Base-by-base conservation (phyloP, 2,113 vertebrate genomes). In the Piprites chloris region DNA sequence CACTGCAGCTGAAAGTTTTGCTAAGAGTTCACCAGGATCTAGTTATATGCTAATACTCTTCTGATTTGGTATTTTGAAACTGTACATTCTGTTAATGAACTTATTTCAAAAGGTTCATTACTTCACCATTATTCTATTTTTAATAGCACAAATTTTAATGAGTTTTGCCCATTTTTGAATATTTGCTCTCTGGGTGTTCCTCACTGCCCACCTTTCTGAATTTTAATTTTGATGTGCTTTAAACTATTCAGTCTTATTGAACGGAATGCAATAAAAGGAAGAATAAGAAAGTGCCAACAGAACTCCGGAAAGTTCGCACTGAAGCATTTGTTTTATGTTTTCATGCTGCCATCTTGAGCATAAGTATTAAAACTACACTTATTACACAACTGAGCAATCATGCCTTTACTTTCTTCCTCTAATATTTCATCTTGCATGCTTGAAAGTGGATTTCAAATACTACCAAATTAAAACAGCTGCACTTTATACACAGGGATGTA, bases 261-360 rank as follows among this genome's bases (percentile, higher is more conserved):
- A 49, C 35, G 77, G 42, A 87, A 71, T 0, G 1, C 21, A 80
- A 37, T 52, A 47, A 74, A 77, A 55, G 42, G 16, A 58, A 56
- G 42, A 89, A 28, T 4, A 2, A 4, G 12, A 32, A 62, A 73
- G 7, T 69, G 2, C 10, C 44, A 8, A 10, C 0, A 24, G 11
- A 10, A 1, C 61, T 27, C 27, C 61, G 67, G 58, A 22, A 73
- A 85, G 15, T 13, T 18, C 2, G 12, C 44, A 4, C n/a, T 2
- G 23, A 79, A 72, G 11, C 3, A 9, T 63, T 93, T 87, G 14
- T 88, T 96, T 87, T 14, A n/a, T 90, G 87, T 81, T 97, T 95
- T 49, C 23, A 15, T 95, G 87, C 91, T 97, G 97, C 97, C 97
- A 97, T 95, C 96, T 94, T 65, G 79, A 95, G 97, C 12, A 11